These are phyloP conservation scores for Paedocypris micromegethes DNA, from an alignment of 2,797 vertebrate species.

Conservation along the genomic window DNA sequence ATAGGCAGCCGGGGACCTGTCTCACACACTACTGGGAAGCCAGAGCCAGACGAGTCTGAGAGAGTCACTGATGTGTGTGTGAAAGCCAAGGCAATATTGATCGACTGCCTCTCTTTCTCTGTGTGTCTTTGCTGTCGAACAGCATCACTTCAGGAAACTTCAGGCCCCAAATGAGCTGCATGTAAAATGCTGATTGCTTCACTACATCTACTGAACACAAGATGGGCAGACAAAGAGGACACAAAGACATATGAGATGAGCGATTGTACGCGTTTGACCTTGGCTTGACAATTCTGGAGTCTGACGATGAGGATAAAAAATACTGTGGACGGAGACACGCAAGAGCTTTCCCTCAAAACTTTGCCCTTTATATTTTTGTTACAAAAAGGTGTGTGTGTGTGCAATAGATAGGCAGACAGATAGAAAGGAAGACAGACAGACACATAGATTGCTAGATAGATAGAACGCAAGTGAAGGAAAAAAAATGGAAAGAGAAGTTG, in stretches of 20 bases:
- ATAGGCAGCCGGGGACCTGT: conserved; percentile 23
- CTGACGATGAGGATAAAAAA: conserved; percentile 13
- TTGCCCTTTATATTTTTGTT: too few relatives aligned
- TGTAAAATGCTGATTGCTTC: neutral
- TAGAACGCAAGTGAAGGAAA: too few relatives aligned
- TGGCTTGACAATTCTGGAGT: conserved; percentile 8
- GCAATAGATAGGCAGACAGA: too few relatives aligned
- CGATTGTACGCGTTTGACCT: conserved; percentile 6
- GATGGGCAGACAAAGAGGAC: neutral
- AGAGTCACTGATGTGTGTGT: conserved; percentile 9
- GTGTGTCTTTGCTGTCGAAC: conserved; percentile 13
- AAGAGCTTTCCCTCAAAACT: too few relatives aligned
- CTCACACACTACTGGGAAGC: conserved; percentile 14
- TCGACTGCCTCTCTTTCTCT: neutral
- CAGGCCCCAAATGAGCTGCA: conserved; percentile 11
- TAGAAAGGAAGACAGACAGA: too few relatives aligned
- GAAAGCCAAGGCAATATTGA: conserved; percentile 26
- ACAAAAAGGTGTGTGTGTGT: too few relatives aligned
- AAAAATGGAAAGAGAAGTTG: too few relatives aligned
- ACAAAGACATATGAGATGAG: conserved; percentile 1
- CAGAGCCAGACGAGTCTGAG: conserved; percentile 4
- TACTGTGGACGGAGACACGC: neutral
- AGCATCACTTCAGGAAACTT: conserved; percentile 10
- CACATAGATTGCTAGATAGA: too few relatives aligned
- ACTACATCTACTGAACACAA: conserved; percentile 16